Base-by-base conservation (phyloP, 2,888 invertebrate species). In the Stegophylla sp. region DNA sequence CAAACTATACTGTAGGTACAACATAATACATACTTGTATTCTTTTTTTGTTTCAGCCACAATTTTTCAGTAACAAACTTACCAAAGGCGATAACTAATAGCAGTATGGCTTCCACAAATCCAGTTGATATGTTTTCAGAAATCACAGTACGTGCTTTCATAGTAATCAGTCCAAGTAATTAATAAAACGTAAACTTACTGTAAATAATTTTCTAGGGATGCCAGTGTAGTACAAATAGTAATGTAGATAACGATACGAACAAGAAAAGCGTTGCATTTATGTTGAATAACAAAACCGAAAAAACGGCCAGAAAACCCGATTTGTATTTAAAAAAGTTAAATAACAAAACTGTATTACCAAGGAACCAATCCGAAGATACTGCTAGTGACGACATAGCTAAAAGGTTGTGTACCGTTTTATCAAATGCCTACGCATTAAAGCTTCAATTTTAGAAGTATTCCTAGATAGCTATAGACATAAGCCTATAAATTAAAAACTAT, bases 261-360 rank as follows among this genome's bases (percentile, higher is more conserved):
- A 77, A 67, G 17, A 34, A 69, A 10, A 45, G 48, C 45, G 59
- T 59, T 17, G 5, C 67, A 13, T 69, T 20, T 45, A 28, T 7
- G 0, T 77, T 77, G 45, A 56, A 69, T 10, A 34, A 67, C 28
- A 43, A 77, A 59, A 67, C 59, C 12, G 69, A 77, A 59, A 69
- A 69, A 3, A 67, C 20, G 1, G 45, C 20, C 10, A 69, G 13
- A 59, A 28, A 67, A 45, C 13, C 77, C 2, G 59, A 69, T 48
- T 20, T 45, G 12, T 45, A 77, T 45, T 56, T 77, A 48, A 67
- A 59, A 45, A 77, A 45, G 1, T 0, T 69, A 20, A 67, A 45
- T n/a, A 56, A 77, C 17, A 10, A 48, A n/a, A n/a, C n/a, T 28
- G 12, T 77, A 56, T 48, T 77, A 12, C 77, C 77, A 12, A 77